These are phyloP conservation scores for Argyra leucocephala DNA, from an alignment of 2,888 invertebrate species.

Conservation along the genomic window DNA sequence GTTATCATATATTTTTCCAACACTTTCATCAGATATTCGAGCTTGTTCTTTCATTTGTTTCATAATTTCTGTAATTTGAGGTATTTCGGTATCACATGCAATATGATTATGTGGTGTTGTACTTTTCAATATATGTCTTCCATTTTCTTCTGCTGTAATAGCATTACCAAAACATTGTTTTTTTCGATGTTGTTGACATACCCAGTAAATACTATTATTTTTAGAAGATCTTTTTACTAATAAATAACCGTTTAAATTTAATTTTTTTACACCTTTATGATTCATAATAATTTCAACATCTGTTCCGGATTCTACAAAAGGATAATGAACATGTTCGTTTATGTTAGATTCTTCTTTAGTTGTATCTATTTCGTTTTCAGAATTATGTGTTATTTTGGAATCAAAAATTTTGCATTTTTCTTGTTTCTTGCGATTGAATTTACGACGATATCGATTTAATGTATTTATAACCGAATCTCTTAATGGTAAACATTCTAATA, in stretches of 20 bases:
- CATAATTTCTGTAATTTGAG: neutral
- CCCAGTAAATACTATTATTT: neutral
- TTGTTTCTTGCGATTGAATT: neutral
- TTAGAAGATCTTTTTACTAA: neutral
- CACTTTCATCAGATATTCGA: neutral
- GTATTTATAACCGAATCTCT: neutral
- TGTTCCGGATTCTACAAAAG: neutral
- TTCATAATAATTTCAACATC: neutral
- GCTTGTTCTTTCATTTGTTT: neutral
- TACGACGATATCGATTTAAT: neutral
- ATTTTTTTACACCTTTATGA: neutral
- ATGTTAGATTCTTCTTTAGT: too few relatives aligned
- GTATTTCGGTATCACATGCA: neutral
- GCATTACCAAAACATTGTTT: neutral
- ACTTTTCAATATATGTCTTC: neutral
- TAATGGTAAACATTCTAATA: neutral
- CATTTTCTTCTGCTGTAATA: neutral
- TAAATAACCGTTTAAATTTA: neutral
- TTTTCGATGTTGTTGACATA: neutral
- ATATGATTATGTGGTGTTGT: slow-evolving; percentile 3
- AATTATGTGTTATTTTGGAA: too few relatives aligned
- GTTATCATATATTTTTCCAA: neutral
- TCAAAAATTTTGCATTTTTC: neutral
- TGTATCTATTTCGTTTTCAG: too few relatives aligned
- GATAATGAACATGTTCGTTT: neutral